These are phyloP conservation scores for Asteroscopus sphinx DNA, from an alignment of 2,888 invertebrate species.

Conservation along the genomic window DNA sequence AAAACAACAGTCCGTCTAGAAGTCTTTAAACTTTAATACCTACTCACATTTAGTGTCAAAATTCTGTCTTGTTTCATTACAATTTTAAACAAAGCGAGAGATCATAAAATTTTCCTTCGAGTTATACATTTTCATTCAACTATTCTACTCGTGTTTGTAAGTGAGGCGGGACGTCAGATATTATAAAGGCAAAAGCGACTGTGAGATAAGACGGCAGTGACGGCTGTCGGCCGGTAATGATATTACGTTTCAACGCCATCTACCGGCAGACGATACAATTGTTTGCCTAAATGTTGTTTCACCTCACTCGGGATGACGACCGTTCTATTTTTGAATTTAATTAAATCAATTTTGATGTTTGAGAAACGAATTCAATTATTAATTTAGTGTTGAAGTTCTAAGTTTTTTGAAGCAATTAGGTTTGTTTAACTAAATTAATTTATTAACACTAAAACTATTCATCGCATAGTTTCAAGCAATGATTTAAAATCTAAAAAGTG, in stretches of 20 bases:
- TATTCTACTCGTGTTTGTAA: conserved; percentile 55
- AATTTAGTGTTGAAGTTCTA: conserved; percentile 9
- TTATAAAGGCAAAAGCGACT: conserved; percentile 60
- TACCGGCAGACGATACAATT: conserved; percentile 59
- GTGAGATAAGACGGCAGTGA: conserved; percentile 62
- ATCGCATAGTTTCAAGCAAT: too few species aligned
- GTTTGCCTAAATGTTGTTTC: conserved; percentile 58
- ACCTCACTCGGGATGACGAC: conserved; percentile 45
- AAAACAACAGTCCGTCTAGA: conserved; percentile 16
- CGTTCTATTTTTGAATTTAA: conserved; percentile 58
- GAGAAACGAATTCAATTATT: conserved; percentile 34
- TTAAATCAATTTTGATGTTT: conserved; percentile 44
- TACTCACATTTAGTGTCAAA: conserved; percentile 1
- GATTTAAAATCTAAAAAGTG: too few species aligned
- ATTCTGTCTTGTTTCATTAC: conserved; percentile 12
- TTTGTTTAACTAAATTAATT: too few species aligned
- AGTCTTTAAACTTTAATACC: conserved; percentile 1
- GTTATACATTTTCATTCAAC: conserved; percentile 55
- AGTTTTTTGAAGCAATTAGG: not conserved
- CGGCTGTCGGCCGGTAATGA: conserved; percentile 61
- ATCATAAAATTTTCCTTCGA: conserved; percentile 45
- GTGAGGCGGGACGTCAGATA: conserved; percentile 57
- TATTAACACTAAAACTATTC: not conserved
- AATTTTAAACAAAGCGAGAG: conserved; percentile 35
- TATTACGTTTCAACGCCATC: conserved; percentile 61